phyloP scores from a whole-genome alignment of 2,797 vertebrate genomes.

The Thripadectes ignobilis region DNA sequence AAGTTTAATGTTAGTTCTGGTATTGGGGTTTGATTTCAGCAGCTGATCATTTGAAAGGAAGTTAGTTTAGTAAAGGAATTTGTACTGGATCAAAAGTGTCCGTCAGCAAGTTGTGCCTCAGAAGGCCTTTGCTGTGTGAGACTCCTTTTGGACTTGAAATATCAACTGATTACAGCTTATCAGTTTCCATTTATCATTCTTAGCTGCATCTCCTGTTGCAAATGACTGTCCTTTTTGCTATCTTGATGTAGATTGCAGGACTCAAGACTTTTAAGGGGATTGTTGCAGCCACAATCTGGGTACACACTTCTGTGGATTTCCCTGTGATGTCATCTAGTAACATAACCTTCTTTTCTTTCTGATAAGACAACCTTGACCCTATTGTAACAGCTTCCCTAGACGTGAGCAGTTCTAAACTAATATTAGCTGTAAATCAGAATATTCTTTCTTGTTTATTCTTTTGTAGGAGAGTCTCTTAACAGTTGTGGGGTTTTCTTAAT shows the following conservation, averaged over 20 bases:
- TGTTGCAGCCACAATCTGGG: not conserved
- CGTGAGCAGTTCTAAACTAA: not conserved
- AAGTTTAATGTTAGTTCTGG: not conserved
- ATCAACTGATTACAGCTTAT: not conserved
- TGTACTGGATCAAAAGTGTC: not conserved
- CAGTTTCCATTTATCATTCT: not conserved
- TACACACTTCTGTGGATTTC: slow-evolving; percentile 10
- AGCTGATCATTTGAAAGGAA: not conserved
- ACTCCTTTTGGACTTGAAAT: not conserved
- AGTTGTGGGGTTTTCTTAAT: not conserved
- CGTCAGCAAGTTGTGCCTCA: not conserved
- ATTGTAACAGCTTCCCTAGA: not conserved
- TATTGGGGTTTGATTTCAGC: not conserved
- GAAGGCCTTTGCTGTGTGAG: not conserved
- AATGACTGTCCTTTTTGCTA: slow-evolving; percentile 4
- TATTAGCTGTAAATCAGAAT: not conserved
- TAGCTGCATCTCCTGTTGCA: slow-evolving; percentile 24
- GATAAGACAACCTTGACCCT: slow-evolving; percentile 2
- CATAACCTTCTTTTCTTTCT: slow-evolving; percentile 15
- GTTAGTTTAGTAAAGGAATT: not conserved
- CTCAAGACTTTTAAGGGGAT: slow-evolving; percentile 18
- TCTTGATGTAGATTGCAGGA: not conserved
- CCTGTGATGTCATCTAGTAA: slow-evolving; percentile 30
- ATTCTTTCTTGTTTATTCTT: not conserved
- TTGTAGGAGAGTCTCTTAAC: not conserved